Conservation (phyloP, 1,140 invertebrate species). For the Drosophila eugracilis region DNA sequence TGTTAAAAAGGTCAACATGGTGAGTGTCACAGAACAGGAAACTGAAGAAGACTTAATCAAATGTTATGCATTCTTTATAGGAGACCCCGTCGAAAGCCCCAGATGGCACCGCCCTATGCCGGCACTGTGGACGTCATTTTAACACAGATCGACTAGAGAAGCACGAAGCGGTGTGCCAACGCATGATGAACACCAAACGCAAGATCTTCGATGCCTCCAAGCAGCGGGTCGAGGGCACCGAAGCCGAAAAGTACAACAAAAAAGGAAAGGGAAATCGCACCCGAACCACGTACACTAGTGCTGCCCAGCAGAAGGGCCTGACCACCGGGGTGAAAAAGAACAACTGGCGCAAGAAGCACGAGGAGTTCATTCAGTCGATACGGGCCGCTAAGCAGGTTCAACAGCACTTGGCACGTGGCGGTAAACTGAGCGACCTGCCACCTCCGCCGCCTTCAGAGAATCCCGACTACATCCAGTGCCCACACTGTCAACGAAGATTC, state of each 20-base stretch:
- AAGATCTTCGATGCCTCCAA: slow-evolving; percentile 95
- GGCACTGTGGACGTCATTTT: slow-evolving; percentile 90
- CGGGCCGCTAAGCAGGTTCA: slow-evolving; percentile 95
- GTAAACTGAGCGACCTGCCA: slow-evolving; percentile 93
- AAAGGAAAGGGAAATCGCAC: slow-evolving; percentile 55
- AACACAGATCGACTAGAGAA: slow-evolving; percentile 91
- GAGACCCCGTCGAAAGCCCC: slow-evolving; percentile 25
- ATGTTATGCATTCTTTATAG: not conserved
- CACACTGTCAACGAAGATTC: slow-evolving; percentile 95
- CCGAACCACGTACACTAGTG: slow-evolving; percentile 61
- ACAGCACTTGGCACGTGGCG: slow-evolving; percentile 93
- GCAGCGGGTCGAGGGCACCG: slow-evolving; percentile 93
- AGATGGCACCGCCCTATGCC: slow-evolving; percentile 86
- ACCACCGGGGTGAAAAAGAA: slow-evolving; percentile 86
- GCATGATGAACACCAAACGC: slow-evolving; percentile 90
- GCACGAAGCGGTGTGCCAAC: slow-evolving; percentile 93
- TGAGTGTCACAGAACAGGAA: slow-evolving; percentile 2
- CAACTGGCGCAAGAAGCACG: slow-evolving; percentile 96
- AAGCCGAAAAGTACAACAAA: slow-evolving; percentile 91
- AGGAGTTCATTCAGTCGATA: slow-evolving; percentile 96
- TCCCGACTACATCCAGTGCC: slow-evolving; percentile 96
- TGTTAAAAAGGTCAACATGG: slow-evolving; percentile 58
- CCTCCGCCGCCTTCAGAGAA: slow-evolving; percentile 94
- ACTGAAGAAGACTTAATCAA: not conserved
- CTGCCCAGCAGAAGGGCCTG: slow-evolving; percentile 60